Evolutionary conservation across 1,140 invertebrate species (phyloP).

Genomic region (Dreissena rostriformis): DNA sequence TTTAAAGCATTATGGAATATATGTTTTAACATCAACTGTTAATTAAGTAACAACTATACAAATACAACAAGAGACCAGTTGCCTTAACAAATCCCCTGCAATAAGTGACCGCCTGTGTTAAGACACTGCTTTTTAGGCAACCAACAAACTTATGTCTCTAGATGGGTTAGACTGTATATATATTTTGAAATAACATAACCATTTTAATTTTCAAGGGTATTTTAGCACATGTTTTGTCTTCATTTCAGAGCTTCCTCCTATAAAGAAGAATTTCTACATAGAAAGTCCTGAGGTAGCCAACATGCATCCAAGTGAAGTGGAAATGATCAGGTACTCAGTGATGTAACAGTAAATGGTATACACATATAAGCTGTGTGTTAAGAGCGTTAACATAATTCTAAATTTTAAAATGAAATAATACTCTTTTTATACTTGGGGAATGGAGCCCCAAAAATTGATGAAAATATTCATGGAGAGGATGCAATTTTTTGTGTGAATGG

Average conservation of each 20-base stretch:
- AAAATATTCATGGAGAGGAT: too few species aligned
- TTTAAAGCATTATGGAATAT: too few species aligned
- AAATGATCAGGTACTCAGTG: slow-evolving; percentile 81
- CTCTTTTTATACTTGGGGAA: neutral
- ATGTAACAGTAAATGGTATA: neutral
- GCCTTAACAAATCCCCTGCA: neutral
- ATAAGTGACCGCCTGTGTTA: too few species aligned
- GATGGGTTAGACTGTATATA: neutral
- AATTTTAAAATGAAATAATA: neutral
- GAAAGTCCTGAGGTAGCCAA: slow-evolving; percentile 88
- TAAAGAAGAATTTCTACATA: slow-evolving; percentile 92
- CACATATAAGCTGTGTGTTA: neutral
- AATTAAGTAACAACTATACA: too few species aligned
- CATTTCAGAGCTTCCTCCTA: slow-evolving; percentile 83
- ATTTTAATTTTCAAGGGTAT: neutral
- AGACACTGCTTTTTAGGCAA: neutral
- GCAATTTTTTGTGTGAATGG: too few species aligned
- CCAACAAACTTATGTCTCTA: neutral
- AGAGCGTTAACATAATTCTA: neutral
- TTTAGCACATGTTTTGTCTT: neutral
- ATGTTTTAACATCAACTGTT: too few species aligned
- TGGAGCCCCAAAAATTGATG: too few species aligned
- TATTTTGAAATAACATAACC: neutral
- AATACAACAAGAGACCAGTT: neutral
- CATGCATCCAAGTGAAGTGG: slow-evolving; percentile 86